These are phyloP conservation scores for Halocynthia aurantium DNA, from an alignment of 23 tunicate species.

Conservation along the genomic window DNA sequence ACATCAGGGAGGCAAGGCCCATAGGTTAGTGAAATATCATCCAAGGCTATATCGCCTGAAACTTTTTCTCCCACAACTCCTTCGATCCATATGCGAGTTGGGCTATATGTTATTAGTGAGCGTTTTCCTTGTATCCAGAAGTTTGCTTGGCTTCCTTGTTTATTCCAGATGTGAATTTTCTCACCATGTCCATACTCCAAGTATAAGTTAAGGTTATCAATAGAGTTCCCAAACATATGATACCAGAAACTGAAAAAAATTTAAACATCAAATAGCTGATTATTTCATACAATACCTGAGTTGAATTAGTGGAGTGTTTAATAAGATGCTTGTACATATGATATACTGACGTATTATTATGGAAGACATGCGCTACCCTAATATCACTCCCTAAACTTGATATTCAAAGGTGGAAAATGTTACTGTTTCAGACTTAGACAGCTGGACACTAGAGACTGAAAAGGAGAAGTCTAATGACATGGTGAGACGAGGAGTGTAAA, in stretches of 20 bases:
- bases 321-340: too few relatives aligned
- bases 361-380: too few relatives aligned
- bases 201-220: slow-evolving; percentile 69
- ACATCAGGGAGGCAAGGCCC: slow-evolving; percentile 65
- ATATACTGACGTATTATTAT: too few relatives aligned
- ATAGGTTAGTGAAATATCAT: slow-evolving; percentile 36
- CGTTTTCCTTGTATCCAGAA: slow-evolving; percentile 58
- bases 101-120: slow-evolving; percentile 45
- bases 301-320: too few relatives aligned
- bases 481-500: too few relatives aligned
- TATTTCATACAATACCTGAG: too few relatives aligned
- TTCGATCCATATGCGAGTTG: slow-evolving; percentile 66
- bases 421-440: too few relatives aligned
- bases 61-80: slow-evolving; percentile 52
- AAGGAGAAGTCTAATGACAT: too few relatives aligned
- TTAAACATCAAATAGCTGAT: neutral
- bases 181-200: slow-evolving; percentile 54
- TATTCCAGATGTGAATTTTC: slow-evolving; percentile 30
- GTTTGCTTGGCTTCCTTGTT: slow-evolving; percentile 60
- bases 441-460: too few relatives aligned
- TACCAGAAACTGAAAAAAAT: slow-evolving; percentile 69
- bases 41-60: slow-evolving; percentile 84
- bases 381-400: too few relatives aligned
- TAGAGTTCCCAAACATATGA: slow-evolving; percentile 74
- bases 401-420: too few relatives aligned